Conservation (phyloP, 2,797 vertebrate species). For the Eulemur mongoz region DNA sequence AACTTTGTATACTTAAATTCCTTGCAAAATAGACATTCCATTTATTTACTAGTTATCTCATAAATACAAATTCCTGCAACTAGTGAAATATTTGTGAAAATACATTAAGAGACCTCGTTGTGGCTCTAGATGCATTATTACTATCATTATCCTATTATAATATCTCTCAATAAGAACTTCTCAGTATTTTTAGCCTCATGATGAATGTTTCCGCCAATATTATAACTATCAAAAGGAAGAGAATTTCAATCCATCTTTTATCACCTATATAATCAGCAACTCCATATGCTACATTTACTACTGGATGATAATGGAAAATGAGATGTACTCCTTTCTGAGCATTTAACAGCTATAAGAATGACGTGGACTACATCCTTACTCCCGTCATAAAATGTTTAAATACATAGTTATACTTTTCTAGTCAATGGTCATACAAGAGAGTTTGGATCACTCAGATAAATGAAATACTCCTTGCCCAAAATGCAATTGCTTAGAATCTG, state of each 20-base stretch:
- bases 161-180: background rate
- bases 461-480: background rate
- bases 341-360: background rate
- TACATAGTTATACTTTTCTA: background rate
- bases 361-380: background rate
- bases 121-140: background rate
- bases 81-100: conserved; percentile 18
- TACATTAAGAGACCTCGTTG: background rate
- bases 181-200: background rate
- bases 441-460: background rate
- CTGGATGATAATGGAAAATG: background rate
- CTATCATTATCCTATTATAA: background rate
- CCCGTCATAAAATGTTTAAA: background rate
- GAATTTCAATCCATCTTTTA: background rate
- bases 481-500: background rate
- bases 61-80: background rate
- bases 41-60: background rate
- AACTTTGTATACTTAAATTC: background rate
- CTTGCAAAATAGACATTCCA: background rate
- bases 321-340: background rate
- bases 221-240: background rate
- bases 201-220: background rate
- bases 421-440: background rate
- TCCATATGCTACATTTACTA: background rate
- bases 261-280: background rate